Evolutionary conservation across 2,797 vertebrate genomes (phyloP).

Genomic region (Xyrichtys novacula): DNA sequence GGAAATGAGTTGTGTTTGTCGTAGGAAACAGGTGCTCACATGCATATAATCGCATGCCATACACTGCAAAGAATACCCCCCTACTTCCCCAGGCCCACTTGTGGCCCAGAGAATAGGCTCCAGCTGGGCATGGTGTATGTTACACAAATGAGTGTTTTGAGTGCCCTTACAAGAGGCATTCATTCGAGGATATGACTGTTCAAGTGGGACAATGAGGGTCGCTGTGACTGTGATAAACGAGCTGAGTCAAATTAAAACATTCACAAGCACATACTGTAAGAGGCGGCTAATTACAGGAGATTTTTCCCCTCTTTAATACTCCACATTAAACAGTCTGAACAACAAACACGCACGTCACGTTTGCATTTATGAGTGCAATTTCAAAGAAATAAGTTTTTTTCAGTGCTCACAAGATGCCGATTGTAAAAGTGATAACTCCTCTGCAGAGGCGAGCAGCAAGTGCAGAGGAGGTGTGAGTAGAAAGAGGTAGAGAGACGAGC

Average conservation of each 20-base stretch:
- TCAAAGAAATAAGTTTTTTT: background rate
- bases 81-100: constrained; percentile 43
- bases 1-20: constrained; percentile 67
- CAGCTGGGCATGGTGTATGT: constrained; percentile 70
- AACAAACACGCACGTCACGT: constrained; percentile 8
- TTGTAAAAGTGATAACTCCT: background rate
- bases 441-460: background rate
- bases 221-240: constrained; percentile 72
- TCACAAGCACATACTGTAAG: constrained; percentile 54
- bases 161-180: constrained; percentile 56
- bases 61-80: constrained; percentile 58
- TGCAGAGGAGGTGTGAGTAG: constrained; percentile 15
- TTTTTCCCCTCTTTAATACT: constrained; percentile 29
- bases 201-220: constrained; percentile 63
- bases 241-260: constrained; percentile 68
- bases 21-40: constrained; percentile 82
- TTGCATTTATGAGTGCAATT: background rate
- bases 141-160: constrained; percentile 69
- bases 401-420: background rate
- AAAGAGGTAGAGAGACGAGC: constrained; percentile 1
- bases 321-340: constrained; percentile 20
- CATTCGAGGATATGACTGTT: constrained; percentile 77
- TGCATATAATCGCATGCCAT: constrained; percentile 66
- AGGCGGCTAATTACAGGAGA: constrained; percentile 67
- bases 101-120: constrained; percentile 68